These are phyloP conservation scores for Sialis fuliginosa DNA, from an alignment of 2,888 invertebrate genomes.

Conservation along the genomic window DNA sequence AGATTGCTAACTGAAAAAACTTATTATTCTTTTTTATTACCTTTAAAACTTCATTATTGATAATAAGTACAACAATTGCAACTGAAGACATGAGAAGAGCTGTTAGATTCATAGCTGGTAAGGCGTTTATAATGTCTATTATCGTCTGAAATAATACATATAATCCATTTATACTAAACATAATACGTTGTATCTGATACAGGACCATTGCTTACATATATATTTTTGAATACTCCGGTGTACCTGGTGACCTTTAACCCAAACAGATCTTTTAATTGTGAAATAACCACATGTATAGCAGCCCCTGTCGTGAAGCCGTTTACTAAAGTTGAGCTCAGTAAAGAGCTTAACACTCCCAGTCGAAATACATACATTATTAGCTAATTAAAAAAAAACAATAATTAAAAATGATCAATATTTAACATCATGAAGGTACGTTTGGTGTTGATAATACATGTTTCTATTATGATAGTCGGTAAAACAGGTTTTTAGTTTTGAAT, in stretches of 20 bases:
- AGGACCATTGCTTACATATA: conserved; percentile 27
- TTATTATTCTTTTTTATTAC: no score
- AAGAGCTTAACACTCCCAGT: conserved; percentile 37
- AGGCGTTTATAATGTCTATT: conserved; percentile 34
- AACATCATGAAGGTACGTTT: no score
- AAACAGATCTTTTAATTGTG: conserved; percentile 45
- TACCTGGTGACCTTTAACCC: conserved; percentile 35
- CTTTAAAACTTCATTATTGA: conserved; percentile 47
- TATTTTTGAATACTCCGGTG: conserved; percentile 39
- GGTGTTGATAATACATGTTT: no score
- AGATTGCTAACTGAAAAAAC: no score
- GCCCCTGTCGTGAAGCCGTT: conserved; percentile 59
- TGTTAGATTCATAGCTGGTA: conserved; percentile 36
- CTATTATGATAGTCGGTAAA: no score
- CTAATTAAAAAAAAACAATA: conserved; percentile 25
- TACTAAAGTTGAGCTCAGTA: conserved; percentile 46
- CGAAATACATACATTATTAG: conserved; percentile 42
- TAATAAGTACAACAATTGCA: conserved; percentile 37
- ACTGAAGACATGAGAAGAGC: conserved; percentile 42
- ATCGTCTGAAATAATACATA: conserved; percentile 31
- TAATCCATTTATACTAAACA: neutral
- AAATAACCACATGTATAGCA: conserved; percentile 48
- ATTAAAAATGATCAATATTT: neutral
- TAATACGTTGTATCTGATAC: neutral
- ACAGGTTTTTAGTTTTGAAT: no score